Percentiles rank a stretch among this genome's conserved stretches.
Conservation (phyloP, 2,797 vertebrate species). For the Pseudomugil gertrudae region DNA sequence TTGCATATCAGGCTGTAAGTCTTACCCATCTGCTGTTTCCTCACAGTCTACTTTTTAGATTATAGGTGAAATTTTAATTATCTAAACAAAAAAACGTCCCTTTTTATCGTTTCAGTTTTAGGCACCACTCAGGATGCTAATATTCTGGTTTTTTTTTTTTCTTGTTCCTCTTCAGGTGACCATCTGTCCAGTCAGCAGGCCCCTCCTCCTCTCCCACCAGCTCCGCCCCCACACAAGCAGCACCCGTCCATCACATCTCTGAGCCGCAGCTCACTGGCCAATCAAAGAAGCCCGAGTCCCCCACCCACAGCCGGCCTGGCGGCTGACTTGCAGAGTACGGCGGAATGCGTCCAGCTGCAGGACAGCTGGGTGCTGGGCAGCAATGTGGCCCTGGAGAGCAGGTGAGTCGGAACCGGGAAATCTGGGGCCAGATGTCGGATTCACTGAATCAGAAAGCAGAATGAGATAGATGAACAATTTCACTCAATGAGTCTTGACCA, state of each 20-base stretch:
- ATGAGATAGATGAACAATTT: constrained; percentile 14
- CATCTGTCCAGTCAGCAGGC: constrained; percentile 90
- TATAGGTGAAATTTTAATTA: constrained; percentile 24
- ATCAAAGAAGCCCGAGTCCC: constrained; percentile 95
- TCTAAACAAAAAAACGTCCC: constrained; percentile 6
- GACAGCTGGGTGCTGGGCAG: constrained; percentile 99
- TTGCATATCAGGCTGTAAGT: constrained; percentile 32
- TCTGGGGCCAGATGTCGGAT: constrained; percentile 30
- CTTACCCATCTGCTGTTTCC: constrained; percentile 47
- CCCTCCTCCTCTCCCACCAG: constrained; percentile 91
- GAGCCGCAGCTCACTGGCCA: constrained; percentile 96
- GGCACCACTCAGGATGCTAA: background rate
- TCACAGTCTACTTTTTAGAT: background rate
- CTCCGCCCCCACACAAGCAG: constrained; percentile 92
- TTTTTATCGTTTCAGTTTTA: background rate
- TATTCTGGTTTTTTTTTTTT: constrained; percentile 39
- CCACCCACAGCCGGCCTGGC: constrained; percentile 94
- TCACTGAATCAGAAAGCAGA: constrained; percentile 28
- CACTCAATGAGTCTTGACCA: background rate
- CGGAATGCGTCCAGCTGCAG: constrained; percentile 99
- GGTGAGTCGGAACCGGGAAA: constrained; percentile 79
- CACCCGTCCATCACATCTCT: constrained; percentile 96
- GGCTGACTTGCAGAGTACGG: constrained; percentile 98
- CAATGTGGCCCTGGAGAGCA: constrained; percentile 99
- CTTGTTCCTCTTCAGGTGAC: constrained; percentile 78